Evolutionary conservation across 2,113 vertebrate genomes (phyloP), one percentile per base, ranked within the genome.

Genomic region (Protobothrops mucrosquamatus): DNA sequence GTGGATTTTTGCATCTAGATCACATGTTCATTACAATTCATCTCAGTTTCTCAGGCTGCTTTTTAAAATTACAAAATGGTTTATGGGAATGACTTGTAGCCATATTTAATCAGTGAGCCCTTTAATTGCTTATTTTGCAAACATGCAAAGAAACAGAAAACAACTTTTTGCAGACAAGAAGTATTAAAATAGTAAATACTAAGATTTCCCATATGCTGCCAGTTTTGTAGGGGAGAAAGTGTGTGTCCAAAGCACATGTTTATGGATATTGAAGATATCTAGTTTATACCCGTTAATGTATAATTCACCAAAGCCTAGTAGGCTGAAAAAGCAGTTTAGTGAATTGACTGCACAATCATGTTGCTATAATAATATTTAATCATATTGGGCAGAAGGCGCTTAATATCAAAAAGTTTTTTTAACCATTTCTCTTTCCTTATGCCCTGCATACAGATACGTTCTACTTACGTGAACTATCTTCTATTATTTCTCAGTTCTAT

Each of bases 31-130:
- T 96, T 96, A 94, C 96, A 96, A 95, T 94, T 93, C 94, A 95
- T 92, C 29, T 92, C 93, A 95, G 92, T 94, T 89, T 96, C 87
- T 52, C 59, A 43, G 18, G 92, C 94, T 96, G 89, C 93, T 94
- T 96, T 96, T 94, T 88, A 96, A 97, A 96, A 90, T 93, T 91
- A 94, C 46, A 90, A 91, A 95, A 95, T 96, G 88, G 93, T 96
- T 92, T 97, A 96, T 94, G 20, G 74, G 0, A 97, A 93, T 51
- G 92, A 92, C 89, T 95, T 93, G 64, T 95, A 96, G 85, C 89
- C 94, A 94, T 97, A 95, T 97, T 97, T 97, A 97, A 95, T 93
- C 91, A 94, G 69, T 90, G 94, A 96, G 95, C 93, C 93, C 87
- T 96, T 97, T 97, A 96, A 97, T 96, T 97, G 94, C 92, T 95